These are phyloP conservation scores for Epizoanthus fatuus DNA, from an alignment of 92 coral and sea anemone species.

Conservation along the genomic window DNA sequence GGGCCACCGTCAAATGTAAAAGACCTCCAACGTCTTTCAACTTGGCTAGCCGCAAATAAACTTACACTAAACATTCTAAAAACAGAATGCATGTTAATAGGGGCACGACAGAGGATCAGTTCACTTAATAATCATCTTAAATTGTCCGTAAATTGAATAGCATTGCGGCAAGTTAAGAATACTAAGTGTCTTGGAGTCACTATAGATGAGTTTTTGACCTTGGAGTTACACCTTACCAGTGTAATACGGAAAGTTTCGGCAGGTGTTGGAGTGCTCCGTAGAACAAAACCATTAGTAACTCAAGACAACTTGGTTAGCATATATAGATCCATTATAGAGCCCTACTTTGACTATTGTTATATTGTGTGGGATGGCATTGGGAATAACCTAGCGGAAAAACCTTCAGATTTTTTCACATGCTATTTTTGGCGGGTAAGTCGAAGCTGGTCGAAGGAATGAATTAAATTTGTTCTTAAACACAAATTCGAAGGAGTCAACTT, in stretches of 20 bases:
- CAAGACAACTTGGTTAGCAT: neutral
- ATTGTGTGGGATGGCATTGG: conserved; percentile 61
- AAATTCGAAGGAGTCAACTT: no score
- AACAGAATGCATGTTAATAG: conserved; percentile 50
- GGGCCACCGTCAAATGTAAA: no score
- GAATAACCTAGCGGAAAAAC: no score
- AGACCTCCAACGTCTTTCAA: no score
- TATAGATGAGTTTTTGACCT: conserved; percentile 54
- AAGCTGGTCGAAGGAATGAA: no score
- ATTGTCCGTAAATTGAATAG: neutral
- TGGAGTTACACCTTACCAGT: conserved; percentile 34
- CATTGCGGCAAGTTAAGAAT: conserved; percentile 15
- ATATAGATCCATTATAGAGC: conserved; percentile 48
- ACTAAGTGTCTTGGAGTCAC: conserved; percentile 50
- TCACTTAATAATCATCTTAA: neutral
- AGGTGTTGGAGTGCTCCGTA: conserved; percentile 4
- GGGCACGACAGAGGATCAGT: conserved; percentile 39
- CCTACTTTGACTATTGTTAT: conserved; percentile 54
- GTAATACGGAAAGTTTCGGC: conserved; percentile 16
- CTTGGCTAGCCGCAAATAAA: no score
- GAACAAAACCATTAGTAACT: conserved; percentile 5
- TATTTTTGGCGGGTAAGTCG: no score
- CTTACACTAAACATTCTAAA: conserved; percentile 16
- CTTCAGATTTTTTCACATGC: no score
- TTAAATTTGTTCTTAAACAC: no score